Evolutionary conservation across 2,113 vertebrate species (phyloP).

Genomic region (Crypturellus undulatus): DNA sequence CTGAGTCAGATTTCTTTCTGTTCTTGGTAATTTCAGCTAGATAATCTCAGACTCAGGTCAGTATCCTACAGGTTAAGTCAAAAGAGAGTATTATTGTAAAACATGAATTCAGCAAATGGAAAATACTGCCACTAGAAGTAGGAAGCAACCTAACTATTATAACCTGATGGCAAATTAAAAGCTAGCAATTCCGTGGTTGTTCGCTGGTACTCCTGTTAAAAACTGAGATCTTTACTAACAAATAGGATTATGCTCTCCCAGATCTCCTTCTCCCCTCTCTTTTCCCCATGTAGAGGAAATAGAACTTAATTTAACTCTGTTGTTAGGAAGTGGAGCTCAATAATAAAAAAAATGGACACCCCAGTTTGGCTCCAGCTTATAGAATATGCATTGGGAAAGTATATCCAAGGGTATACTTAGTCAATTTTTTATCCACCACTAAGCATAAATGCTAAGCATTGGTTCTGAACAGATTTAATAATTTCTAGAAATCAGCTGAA

Average conservation of each 20-base stretch:
- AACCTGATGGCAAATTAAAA: background rate
- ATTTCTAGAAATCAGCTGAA: background rate
- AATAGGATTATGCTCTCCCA: background rate
- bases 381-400: background rate
- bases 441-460: background rate
- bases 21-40: background rate
- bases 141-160: background rate
- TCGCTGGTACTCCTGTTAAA: background rate
- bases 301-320: background rate
- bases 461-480: background rate
- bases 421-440: background rate
- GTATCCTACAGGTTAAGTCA: background rate
- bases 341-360: background rate
- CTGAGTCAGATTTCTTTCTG: background rate
- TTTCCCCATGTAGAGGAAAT: background rate
- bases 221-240: background rate
- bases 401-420: background rate
- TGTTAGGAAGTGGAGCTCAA: background rate
- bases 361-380: background rate
- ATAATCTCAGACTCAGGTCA: background rate
- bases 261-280: background rate
- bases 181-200: background rate
- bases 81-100: background rate
- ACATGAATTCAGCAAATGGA: background rate
- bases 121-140: background rate